Evolutionary conservation across 2,113 vertebrate species (phyloP).

Genomic region (Terrapene triunguis): DNA sequence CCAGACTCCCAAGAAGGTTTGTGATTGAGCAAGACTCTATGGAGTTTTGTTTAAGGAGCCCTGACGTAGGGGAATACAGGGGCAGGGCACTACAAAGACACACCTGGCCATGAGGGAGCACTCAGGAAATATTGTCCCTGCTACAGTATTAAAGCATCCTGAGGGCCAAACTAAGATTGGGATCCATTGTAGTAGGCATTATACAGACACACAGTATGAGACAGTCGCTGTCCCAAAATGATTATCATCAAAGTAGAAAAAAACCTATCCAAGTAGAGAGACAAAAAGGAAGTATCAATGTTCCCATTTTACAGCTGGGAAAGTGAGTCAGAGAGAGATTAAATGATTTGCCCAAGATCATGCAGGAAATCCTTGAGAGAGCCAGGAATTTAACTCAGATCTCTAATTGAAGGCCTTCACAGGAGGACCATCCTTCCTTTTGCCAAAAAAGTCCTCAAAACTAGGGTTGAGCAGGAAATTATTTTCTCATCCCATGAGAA

Average conservation of each 20-base stretch:
- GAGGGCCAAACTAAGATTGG: fast-evolving
- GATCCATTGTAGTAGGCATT: neutral
- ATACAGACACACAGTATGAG: neutral
- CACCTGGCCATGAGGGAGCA: neutral
- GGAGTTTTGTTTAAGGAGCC: neutral
- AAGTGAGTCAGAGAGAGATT: neutral
- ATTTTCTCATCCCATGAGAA: neutral
- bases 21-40: neutral
- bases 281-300: neutral
- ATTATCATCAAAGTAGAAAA: neutral
- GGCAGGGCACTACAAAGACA: neutral
- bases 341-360: neutral
- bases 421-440: neutral
- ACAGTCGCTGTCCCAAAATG: neutral
- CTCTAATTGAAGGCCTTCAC: neutral
- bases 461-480: neutral
- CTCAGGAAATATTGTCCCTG: neutral
- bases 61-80: neutral
- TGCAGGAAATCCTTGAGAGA: neutral
- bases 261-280: neutral
- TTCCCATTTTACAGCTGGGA: neutral
- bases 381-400: neutral
- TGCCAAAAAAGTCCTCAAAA: neutral
- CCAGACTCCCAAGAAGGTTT: neutral
- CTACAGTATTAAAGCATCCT: neutral